Evolutionary conservation across 1,140 invertebrate genomes (phyloP).

Genomic region (Drosophila tristis): DNA sequence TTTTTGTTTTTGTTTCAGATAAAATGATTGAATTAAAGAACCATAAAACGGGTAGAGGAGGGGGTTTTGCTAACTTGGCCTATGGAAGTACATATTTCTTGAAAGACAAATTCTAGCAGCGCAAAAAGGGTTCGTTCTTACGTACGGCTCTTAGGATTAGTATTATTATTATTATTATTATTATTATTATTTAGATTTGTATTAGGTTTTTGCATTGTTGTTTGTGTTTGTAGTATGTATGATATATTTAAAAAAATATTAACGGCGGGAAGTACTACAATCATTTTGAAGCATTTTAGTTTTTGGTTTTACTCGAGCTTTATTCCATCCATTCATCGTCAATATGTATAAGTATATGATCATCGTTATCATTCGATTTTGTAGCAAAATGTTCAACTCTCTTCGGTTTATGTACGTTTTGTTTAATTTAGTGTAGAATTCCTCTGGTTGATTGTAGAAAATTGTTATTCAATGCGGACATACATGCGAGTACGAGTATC

Average conservation of each 20-base stretch:
- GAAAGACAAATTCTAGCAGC: slow-evolving; percentile 72
- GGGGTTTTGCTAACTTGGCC: slow-evolving; percentile 32
- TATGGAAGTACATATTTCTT: slow-evolving; percentile 60
- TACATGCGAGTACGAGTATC: neutral
- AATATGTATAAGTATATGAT: slow-evolving; percentile 55
- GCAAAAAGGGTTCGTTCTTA: slow-evolving; percentile 24
- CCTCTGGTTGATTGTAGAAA: slow-evolving; percentile 74
- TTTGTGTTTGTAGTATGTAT: slow-evolving; percentile 51
- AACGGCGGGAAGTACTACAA: slow-evolving; percentile 82
- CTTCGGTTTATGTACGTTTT: slow-evolving; percentile 32
- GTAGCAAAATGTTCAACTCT: slow-evolving; percentile 71
- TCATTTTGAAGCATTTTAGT: slow-evolving; percentile 74
- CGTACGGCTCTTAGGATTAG: slow-evolving; percentile 38
- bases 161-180: slow-evolving; percentile 42
- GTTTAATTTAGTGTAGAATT: slow-evolving; percentile 51
- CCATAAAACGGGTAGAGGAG: slow-evolving; percentile 8
- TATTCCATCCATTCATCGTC: slow-evolving; percentile 32
- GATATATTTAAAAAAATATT: slow-evolving; percentile 74
- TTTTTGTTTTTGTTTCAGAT: slow-evolving; percentile 15
- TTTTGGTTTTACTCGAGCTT: slow-evolving; percentile 45
- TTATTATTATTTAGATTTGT: slow-evolving; percentile 27
- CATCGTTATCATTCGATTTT: slow-evolving; percentile 69
- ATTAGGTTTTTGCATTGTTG: slow-evolving; percentile 36
- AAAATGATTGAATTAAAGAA: slow-evolving; percentile 13
- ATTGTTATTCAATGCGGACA: slow-evolving; percentile 63